Conservation (phyloP, 2,113 vertebrate genomes). For the Smithornis capensis region DNA sequence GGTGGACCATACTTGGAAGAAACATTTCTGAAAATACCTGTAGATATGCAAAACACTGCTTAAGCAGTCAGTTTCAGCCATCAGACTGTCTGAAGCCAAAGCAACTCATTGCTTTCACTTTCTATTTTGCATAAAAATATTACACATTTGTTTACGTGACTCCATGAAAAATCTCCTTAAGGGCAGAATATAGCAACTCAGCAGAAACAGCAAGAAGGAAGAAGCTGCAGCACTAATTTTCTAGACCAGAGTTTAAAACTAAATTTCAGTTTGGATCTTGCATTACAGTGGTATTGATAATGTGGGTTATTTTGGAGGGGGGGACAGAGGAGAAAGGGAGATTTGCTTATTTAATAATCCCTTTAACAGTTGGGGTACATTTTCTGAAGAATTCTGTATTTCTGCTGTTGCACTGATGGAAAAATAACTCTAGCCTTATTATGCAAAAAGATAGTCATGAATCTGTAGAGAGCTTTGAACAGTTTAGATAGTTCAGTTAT, state of each 20-base stretch:
- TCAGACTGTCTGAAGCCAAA: neutral
- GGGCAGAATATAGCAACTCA: neutral
- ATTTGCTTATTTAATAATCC: neutral
- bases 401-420: neutral
- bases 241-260: neutral
- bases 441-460: neutral
- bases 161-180: neutral
- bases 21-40: neutral
- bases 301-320: neutral
- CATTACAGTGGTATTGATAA: no score
- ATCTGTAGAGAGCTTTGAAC: neutral
- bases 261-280: neutral
- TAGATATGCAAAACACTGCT: neutral
- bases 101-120: neutral
- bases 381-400: neutral
- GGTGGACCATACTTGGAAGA: neutral
- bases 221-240: neutral
- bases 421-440: neutral
- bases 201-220: neutral
- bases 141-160: rapidly evolving
- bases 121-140: neutral
- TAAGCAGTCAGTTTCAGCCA: neutral
- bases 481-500: neutral
- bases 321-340: neutral
- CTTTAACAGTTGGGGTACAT: neutral